A percentile compares a stretch with the other conserved stretches of the same genome.
These are phyloP conservation scores for Belgica antarctica DNA, from an alignment of 2,888 invertebrate species.

Conservation along the genomic window DNA sequence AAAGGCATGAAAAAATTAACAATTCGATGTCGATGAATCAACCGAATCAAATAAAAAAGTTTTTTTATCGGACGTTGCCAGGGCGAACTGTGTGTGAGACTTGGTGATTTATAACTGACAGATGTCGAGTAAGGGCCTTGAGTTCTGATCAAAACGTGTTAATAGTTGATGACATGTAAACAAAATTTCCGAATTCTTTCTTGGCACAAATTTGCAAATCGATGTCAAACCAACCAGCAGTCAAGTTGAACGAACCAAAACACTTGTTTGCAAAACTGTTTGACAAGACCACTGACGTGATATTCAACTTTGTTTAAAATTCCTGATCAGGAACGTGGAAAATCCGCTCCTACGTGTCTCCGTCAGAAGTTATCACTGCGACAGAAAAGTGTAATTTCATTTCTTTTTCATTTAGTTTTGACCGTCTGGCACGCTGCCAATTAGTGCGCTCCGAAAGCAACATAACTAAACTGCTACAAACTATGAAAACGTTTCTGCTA, in stretches of 20 bases:
- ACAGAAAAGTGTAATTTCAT: not conserved
- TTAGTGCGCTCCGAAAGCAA: slow-evolving; percentile 4
- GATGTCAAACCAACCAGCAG: no score
- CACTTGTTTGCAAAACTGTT: no score
- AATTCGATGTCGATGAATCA: not conserved
- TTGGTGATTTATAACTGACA: not conserved
- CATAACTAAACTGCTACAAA: slow-evolving; percentile 12
- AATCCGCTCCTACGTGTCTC: not conserved
- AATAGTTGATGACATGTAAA: no score
- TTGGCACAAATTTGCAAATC: no score
- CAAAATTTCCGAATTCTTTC: no score
- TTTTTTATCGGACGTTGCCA: not conserved
- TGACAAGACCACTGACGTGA: no score
- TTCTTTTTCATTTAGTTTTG: slow-evolving; percentile 1
- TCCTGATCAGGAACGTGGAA: no score
- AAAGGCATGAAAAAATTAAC: not conserved
- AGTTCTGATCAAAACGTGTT: no score
- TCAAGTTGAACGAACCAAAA: no score
- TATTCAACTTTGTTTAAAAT: no score
- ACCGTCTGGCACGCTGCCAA: slow-evolving; percentile 30
- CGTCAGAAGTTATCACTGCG: not conserved
- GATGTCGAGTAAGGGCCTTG: no score
- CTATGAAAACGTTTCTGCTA: not conserved
- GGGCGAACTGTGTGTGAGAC: not conserved
- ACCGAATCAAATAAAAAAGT: no score